phyloP scores from a whole-genome alignment of 2,113 vertebrate species.

The Lipotes vexillifer region DNA sequence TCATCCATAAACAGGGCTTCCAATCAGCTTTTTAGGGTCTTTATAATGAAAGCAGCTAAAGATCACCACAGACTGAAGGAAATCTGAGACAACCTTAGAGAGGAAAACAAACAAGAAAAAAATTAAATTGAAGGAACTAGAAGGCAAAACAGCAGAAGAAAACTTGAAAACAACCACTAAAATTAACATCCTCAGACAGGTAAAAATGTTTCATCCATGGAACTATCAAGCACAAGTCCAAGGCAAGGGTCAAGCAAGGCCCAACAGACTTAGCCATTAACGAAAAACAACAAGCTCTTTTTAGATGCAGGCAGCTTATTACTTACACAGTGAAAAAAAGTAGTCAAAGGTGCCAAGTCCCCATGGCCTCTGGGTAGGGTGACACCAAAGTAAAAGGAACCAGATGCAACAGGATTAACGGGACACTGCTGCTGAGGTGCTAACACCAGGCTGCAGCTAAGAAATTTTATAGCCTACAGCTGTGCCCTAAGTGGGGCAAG shows the following conservation, averaged over 20 bases:
- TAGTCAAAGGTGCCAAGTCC: background rate
- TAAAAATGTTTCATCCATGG: slow-evolving; percentile 6
- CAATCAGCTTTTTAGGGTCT: background rate
- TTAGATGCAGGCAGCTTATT: background rate
- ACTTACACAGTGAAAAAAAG: background rate
- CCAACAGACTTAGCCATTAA: background rate
- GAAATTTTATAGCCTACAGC: background rate
- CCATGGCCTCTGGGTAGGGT: background rate
- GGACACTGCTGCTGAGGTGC: background rate
- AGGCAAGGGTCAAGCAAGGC: background rate
- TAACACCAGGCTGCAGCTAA: background rate
- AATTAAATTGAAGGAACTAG: background rate
- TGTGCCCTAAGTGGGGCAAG: background rate
- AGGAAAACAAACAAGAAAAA: background rate
- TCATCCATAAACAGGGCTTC: background rate
- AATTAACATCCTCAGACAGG: background rate
- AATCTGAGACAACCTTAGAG: background rate
- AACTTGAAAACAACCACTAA: background rate
- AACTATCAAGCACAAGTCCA: background rate
- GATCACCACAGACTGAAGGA: background rate
- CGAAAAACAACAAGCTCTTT: background rate
- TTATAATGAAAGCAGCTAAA: background rate
- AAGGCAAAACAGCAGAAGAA: background rate
- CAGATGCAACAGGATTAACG: background rate
- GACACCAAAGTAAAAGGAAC: background rate